Evolutionary conservation across 1,140 invertebrate genomes (phyloP).

Genomic region (Palaemon carinicauda): DNA sequence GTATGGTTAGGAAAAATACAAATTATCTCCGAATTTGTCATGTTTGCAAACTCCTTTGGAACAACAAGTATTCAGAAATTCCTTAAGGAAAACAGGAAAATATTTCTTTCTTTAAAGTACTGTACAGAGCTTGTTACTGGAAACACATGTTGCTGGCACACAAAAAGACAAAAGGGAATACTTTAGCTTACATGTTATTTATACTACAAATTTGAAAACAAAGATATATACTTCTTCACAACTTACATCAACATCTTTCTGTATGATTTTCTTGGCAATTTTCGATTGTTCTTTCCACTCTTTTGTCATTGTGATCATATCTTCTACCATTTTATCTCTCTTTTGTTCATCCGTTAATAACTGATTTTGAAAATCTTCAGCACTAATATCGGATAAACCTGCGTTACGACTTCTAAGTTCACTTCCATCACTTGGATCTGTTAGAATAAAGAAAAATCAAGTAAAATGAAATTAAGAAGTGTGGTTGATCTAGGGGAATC

Average conservation of each 20-base stretch:
- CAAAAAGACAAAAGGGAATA: too few relatives aligned
- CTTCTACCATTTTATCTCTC: constrained; percentile 86
- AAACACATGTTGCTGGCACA: too few relatives aligned
- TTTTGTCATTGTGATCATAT: constrained; percentile 87
- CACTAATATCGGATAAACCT: constrained; percentile 40
- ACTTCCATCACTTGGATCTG: constrained; percentile 62
- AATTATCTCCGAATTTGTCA: too few relatives aligned
- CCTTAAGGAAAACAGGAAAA: not conserved
- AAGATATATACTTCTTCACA: too few relatives aligned
- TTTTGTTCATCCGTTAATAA: constrained; percentile 40
- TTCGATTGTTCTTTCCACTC: constrained; percentile 89
- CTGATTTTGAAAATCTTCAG: constrained; percentile 22
- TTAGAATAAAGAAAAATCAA: not conserved
- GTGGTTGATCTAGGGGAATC: too few relatives aligned
- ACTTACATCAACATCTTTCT: constrained; percentile 81
- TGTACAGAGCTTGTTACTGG: too few relatives aligned
- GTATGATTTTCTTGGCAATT: constrained; percentile 85
- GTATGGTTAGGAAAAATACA: too few relatives aligned
- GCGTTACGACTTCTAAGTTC: constrained; percentile 61
- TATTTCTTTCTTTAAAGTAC: not conserved
- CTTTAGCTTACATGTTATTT: too few relatives aligned
- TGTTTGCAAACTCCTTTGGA: too few relatives aligned
- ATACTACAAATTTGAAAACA: too few relatives aligned
- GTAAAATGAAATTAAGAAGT: too few relatives aligned
- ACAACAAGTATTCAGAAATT: too few relatives aligned